Base-by-base conservation (phyloP, 2,888 invertebrate species). In the Rhingia rostrata region DNA sequence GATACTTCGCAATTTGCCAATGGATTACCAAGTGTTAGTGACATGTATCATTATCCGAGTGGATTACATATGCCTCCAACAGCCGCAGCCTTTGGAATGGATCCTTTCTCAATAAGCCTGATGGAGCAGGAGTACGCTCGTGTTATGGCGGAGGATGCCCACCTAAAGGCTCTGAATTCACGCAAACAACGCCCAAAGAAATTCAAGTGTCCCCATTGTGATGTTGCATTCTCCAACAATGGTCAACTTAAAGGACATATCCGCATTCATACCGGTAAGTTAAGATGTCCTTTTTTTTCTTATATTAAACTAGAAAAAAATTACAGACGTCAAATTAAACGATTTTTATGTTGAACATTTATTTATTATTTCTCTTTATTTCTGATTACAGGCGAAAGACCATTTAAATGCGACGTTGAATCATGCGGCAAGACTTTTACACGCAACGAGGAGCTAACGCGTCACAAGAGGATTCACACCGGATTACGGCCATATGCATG, bases 181-280 rank as follows among this genome's bases (percentile, higher is more conserved):
- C 93, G 95, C 86, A 96, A 97, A 88, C 95, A 96, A 87, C 93
- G 97, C 0, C 97, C 98, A 0, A 97, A 97, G 91, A 97, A 97
- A 89, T 98, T 98, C 91, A 95, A 96, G 87, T 98, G 98, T 88
- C 95, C 96, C 0, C 95, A 97, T 88, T 98, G 98, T 89, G 94
- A 96, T 87, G 96, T 97, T 0, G 97, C 96, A 0, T 98, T 98
- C 90, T 97, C 97, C n/a, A 98, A 98, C 90, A 97, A 97, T 90
- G 97, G 97, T 0, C 97, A 98, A 88, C 92, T 98, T 0, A 97
- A 96, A 90, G 97, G 97, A 12, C 97, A 98, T 89, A 94, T 97
- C n/a, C 92, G 97, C 75, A 97, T 97, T 70, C 97, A 97, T 89
- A 97, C 97, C 43, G 97, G 97, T 92, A 90, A 92, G 91, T 90